Evolutionary conservation across 2,797 vertebrate genomes (phyloP), one percentile per base, ranked within the genome.

Genomic region (Botia kubotai): DNA sequence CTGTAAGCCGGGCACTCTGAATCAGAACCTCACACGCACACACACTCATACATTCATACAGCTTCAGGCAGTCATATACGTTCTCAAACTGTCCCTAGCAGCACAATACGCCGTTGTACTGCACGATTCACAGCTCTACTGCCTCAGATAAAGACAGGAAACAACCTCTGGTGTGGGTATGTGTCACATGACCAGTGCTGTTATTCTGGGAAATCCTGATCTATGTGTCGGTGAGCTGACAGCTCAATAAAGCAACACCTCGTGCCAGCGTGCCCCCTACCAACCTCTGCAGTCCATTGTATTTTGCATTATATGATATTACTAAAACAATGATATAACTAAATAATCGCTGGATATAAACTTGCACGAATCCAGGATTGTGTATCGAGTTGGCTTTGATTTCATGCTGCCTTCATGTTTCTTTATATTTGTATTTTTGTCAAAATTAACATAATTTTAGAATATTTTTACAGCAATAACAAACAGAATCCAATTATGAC

Each of bases 161-260:
- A 60, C 23, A 16, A 39, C 39, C 52, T 19, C 36, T 50, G 46
- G 70, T 75, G 23, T 19, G 55, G 26, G 46, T 71, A 12, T 76
- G 29, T 60, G 66, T 74, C 72, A 60, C 33, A 26, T 77, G 85
- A 82, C 68, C 88, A 84, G 73, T 82, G 88, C 91, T 91, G 50
- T 17, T 26, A 13, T 57, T 77, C 63, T 7, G 3, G 10, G 53
- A 57, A 19, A 8, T 11, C 3, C 11, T 52, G 19, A 36, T 66
- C 10, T 63, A 46, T 63, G 43, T 36, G 60, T 33, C n/a, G 73
- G 50, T 65, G 21, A 66, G 82, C 70, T 60, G 77, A 19, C 23
- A 63, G 70, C 46, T 80, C 46, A 50, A 55, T 63, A 39, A 86
- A 89, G 88, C 91, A 92, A 73, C 87, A 90, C 88, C 90, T 87